Evolutionary conservation across 2,113 vertebrate genomes (phyloP).

Genomic region (Pampusana beccarii): DNA sequence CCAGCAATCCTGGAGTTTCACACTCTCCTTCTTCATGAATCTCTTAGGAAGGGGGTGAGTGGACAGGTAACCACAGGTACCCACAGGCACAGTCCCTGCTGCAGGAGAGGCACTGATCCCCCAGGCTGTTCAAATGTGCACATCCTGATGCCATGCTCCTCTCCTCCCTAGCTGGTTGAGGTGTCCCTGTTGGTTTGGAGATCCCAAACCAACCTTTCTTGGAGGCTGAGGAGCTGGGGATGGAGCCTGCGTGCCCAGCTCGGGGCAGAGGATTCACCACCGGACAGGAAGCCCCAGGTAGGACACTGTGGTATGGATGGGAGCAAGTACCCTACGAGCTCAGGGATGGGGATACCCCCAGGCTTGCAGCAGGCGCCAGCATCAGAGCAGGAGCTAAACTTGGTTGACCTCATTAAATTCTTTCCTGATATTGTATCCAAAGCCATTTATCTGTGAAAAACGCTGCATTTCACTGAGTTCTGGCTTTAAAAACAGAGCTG

Average conservation of each 20-base stretch:
- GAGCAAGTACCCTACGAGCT: background rate
- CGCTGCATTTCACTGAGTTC: background rate
- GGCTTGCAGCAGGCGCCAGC: background rate
- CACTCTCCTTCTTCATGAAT: background rate
- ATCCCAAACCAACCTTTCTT: background rate
- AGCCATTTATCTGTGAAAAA: background rate
- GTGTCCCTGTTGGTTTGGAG: background rate
- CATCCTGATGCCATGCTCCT: background rate
- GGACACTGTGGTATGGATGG: rapidly evolving
- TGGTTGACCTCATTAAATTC: background rate
- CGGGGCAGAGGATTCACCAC: background rate
- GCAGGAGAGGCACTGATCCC: background rate
- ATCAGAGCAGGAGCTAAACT: background rate
- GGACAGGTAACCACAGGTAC: background rate
- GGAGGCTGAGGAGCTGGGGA: background rate
- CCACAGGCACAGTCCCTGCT: background rate
- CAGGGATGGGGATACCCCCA: background rate
- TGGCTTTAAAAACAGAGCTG: background rate
- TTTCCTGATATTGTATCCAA: background rate
- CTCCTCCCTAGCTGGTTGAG: background rate
- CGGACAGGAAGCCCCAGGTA: background rate
- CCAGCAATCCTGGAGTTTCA: background rate
- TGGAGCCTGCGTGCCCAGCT: background rate
- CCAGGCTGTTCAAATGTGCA: rapidly evolving
- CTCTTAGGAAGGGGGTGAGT: background rate